Evolutionary conservation across 1,140 invertebrate species (phyloP), one percentile per base, ranked within the genome.

Genomic region (Xylocopa sonorina): DNA sequence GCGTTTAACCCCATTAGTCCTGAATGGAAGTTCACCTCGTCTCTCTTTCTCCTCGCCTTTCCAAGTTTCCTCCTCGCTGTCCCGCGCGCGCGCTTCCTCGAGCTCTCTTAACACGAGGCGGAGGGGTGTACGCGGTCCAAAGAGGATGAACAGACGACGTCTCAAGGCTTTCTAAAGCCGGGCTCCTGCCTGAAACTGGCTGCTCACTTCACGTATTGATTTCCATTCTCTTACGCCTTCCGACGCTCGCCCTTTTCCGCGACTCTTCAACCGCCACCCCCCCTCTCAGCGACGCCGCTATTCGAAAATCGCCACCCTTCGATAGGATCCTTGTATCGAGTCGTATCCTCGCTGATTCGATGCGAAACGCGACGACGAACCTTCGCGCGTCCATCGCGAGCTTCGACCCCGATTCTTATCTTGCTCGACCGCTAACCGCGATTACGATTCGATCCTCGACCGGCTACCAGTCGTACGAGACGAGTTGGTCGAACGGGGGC

Each of bases 141-240:
- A 84, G 88, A 86, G 88, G 86, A 84, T 80, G 83, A 85, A 85
- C 82, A 89, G 89, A 87, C 90, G 87, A 88, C 89, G 89, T 90
- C 90, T 90, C 89, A 86, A 88, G 88, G 88, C 89, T 92, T 91
- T 91, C 90, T 89, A 91, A 92, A 91, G 89, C 88, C 88, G 86
- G 55, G 81, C 86, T 87, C 83, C 84, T 85, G 81, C 87, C 87
- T 86, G 86, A 88, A 90, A 90, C 90, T 92, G 87, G 89, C 88
- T 90, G 91, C 88, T 92, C 90, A 92, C 90, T 92, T 92, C 90
- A 91, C 91, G 89, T 92, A 92, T 92, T 92, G 91, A 92, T 92
- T 92, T 92, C 91, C 90, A 92, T 92, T 92, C 90, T 91, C 90
- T 91, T 90, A 90, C 88, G 88, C 89, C 88, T 89, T 88, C 86